These are phyloP conservation scores for Leiothrix lutea DNA, from an alignment of 2,113 vertebrate genomes.

Conservation along the genomic window DNA sequence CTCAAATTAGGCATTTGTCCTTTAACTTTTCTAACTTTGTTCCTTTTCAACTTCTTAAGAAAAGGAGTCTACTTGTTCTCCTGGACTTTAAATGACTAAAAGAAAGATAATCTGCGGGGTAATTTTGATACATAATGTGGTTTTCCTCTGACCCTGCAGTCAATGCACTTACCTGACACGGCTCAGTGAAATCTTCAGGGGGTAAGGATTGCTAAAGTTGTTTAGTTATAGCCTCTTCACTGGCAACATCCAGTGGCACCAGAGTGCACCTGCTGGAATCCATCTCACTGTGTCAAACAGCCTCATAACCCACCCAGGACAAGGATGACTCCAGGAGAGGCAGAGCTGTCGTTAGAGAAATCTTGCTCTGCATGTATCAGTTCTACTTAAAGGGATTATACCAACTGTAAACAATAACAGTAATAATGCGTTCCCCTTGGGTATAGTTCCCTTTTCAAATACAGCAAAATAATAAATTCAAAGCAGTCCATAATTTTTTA, in stretches of 20 bases:
- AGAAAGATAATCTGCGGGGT: accelerated
- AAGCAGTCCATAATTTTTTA: background rate
- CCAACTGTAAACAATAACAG: background rate
- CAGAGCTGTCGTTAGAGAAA: background rate
- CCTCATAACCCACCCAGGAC: background rate
- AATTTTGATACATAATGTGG: background rate
- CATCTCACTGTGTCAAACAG: background rate
- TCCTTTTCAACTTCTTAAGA: background rate
- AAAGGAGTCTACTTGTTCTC: background rate
- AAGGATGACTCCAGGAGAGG: background rate
- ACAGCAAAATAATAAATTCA: background rate
- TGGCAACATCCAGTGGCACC: background rate
- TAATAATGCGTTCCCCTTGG: background rate
- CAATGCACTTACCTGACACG: background rate
- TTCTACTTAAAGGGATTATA: background rate
- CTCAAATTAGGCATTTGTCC: background rate
- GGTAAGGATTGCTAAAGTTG: background rate
- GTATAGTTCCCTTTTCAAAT: background rate
- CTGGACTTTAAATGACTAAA: background rate
- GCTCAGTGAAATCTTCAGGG: background rate
- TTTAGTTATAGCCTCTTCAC: background rate
- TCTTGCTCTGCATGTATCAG: background rate
- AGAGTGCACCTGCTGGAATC: background rate
- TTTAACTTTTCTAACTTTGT: background rate
- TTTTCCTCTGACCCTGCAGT: background rate